These are phyloP conservation scores for Belonocnema kinseyi DNA, from an alignment of 1,140 invertebrate genomes.

Conservation along the genomic window DNA sequence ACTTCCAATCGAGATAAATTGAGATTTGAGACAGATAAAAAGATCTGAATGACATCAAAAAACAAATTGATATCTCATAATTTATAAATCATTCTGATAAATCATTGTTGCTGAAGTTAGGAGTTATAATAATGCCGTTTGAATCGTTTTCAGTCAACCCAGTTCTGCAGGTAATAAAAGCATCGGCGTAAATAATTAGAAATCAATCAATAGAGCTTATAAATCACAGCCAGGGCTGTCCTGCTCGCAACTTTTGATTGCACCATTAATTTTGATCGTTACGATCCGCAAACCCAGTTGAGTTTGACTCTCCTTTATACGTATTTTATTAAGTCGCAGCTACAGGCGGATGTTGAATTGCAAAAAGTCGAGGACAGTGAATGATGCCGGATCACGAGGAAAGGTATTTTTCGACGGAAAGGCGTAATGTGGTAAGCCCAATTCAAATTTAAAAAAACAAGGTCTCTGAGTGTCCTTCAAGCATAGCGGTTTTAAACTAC, in stretches of 20 bases:
- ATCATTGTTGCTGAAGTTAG: neutral
- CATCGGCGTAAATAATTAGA: slow-evolving; percentile 22
- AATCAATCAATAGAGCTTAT: slow-evolving; percentile 19
- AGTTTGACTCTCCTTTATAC: neutral
- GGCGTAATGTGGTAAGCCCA: neutral
- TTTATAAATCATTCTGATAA: neutral
- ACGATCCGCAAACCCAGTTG: neutral
- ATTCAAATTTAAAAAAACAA: neutral
- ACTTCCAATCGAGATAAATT: too few relatives aligned
- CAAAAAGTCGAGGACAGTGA: slow-evolving; percentile 15
- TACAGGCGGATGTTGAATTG: slow-evolving; percentile 3
- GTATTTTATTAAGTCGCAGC: neutral
- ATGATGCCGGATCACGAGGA: neutral
- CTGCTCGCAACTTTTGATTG: slow-evolving; percentile 17
- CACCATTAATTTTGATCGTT: slow-evolving; percentile 15
- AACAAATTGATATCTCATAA: neutral
- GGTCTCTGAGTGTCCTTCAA: neutral
- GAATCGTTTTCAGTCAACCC: slow-evolving; percentile 6
- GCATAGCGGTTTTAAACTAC: too few relatives aligned
- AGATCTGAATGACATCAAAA: neutral
- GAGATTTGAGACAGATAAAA: neutral
- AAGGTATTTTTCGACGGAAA: neutral
- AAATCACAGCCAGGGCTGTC: neutral
- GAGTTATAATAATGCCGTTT: neutral
- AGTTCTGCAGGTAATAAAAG: slow-evolving; percentile 6